phyloP scores from a whole-genome alignment of 1,140 invertebrate species.

The Brachionus sp. region DNA sequence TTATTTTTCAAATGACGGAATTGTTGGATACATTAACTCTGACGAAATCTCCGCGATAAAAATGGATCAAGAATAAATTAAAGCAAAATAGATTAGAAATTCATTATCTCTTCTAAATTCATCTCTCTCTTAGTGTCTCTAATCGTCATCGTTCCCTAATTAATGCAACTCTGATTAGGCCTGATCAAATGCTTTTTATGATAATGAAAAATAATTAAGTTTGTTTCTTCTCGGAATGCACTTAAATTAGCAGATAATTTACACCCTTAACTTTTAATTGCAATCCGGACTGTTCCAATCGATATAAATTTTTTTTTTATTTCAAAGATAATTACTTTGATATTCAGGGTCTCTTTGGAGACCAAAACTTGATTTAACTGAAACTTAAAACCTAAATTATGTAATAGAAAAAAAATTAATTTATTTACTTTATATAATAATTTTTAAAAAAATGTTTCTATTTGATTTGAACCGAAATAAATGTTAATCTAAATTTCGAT shows the following conservation, averaged over 20 bases:
- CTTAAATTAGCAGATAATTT: constrained; percentile 15
- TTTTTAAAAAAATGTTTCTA: neutral
- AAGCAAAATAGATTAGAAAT: constrained; percentile 14
- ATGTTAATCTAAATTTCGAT: neutral
- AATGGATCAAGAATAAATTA: constrained; percentile 17
- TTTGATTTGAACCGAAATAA: neutral
- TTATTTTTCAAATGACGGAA: neutral
- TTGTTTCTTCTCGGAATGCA: constrained; percentile 9
- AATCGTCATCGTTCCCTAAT: constrained; percentile 23
- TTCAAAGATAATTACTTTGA: constrained; percentile 38
- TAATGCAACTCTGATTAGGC: constrained; percentile 29
- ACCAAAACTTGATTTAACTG: constrained; percentile 27
- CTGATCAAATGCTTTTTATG: constrained; percentile 34
- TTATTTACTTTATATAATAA: too few species aligned
- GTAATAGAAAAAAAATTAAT: neutral
- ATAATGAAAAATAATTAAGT: constrained; percentile 38
- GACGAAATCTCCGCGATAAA: neutral
- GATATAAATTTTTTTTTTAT: neutral
- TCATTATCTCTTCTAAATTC: constrained; percentile 31
- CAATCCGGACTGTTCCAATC: neutral
- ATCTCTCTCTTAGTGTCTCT: neutral
- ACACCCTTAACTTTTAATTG: constrained; percentile 24
- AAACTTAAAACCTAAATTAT: neutral
- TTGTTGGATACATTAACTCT: neutral
- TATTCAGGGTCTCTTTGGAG: constrained; percentile 17